These are phyloP conservation scores for Gambusia yucatana DNA, from an alignment of 2,797 vertebrate species.

Conservation along the genomic window DNA sequence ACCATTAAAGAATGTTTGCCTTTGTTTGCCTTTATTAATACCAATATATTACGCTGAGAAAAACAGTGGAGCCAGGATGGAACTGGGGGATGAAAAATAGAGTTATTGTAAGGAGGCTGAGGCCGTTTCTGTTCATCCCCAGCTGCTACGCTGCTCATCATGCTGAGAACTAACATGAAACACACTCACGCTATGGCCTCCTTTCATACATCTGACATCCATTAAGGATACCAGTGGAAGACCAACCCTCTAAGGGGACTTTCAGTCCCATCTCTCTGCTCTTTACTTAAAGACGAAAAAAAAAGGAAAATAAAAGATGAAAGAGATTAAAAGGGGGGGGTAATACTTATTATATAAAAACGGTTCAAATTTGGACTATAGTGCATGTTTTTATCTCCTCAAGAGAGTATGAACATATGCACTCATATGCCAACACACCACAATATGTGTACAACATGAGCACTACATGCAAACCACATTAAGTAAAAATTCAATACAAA, in stretches of 20 bases:
- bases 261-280: slow-evolving; percentile 72
- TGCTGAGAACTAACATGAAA: slow-evolving; percentile 84
- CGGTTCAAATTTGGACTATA: slow-evolving; percentile 38
- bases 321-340: slow-evolving; percentile 48
- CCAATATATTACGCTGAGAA: slow-evolving; percentile 79
- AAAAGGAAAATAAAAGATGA: slow-evolving; percentile 37
- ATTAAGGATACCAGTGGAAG: slow-evolving; percentile 79
- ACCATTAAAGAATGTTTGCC: slow-evolving; percentile 75
- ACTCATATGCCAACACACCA: slow-evolving; percentile 8
- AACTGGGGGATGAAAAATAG: slow-evolving; percentile 74
- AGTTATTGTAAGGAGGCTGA: slow-evolving; percentile 69
- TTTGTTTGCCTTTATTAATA: slow-evolving; percentile 84
- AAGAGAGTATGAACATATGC: slow-evolving; percentile 34
- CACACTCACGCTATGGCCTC: slow-evolving; percentile 83
- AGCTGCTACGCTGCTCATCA: slow-evolving; percentile 84
- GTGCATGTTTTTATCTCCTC: not conserved
- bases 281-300: slow-evolving; percentile 52
- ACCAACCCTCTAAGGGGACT: slow-evolving; percentile 70
- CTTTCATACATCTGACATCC: slow-evolving; percentile 84
- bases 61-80: slow-evolving; percentile 54
- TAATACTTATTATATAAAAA: slow-evolving; percentile 49
- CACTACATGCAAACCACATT: slow-evolving; percentile 3
- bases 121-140: slow-evolving; percentile 82
- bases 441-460: slow-evolving; percentile 7
- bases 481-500: not conserved